phyloP scores from a whole-genome alignment of 1,140 invertebrate species.

The Drosophila murphyi region DNA sequence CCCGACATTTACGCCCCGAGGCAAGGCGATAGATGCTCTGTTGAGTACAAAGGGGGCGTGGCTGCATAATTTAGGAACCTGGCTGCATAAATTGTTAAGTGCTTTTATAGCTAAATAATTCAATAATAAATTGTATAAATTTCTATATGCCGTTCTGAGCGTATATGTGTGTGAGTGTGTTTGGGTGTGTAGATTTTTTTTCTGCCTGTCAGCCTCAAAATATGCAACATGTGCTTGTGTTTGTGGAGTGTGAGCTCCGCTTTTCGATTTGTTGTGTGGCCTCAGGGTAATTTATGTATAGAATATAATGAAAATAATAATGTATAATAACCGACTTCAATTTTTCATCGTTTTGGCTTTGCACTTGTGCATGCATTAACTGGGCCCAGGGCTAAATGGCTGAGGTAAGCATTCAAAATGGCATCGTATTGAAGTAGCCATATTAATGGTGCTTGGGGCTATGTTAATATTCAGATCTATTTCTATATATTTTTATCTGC shows the following conservation, averaged over 20 bases:
- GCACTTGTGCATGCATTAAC: slow-evolving; percentile 21
- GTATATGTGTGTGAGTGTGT: background rate
- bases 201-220: slow-evolving; percentile 57
- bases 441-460: background rate
- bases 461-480: background rate
- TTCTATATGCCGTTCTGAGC: slow-evolving; percentile 25
- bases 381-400: background rate
- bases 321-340: slow-evolving; percentile 57
- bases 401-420: slow-evolving; percentile 11
- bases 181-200: slow-evolving; percentile 48
- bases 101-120: slow-evolving; percentile 71
- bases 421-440: slow-evolving; percentile 22
- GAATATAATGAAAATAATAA: slow-evolving; percentile 75
- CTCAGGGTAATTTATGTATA: slow-evolving; percentile 69
- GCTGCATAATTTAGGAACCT: slow-evolving; percentile 65
- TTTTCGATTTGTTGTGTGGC: slow-evolving; percentile 58
- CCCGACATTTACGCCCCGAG: slow-evolving; percentile 30
- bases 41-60: slow-evolving; percentile 26
- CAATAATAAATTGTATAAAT: slow-evolving; percentile 73
- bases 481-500: too few relatives aligned
- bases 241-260: slow-evolving; percentile 24
- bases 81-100: slow-evolving; percentile 80
- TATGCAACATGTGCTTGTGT: slow-evolving; percentile 62
- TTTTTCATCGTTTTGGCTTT: slow-evolving; percentile 10
- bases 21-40: background rate